Percentiles rank a stretch among this genome's conserved stretches.
These are phyloP conservation scores for Dryobotodes eremita DNA, from an alignment of 2,888 invertebrate genomes.

Conservation along the genomic window DNA sequence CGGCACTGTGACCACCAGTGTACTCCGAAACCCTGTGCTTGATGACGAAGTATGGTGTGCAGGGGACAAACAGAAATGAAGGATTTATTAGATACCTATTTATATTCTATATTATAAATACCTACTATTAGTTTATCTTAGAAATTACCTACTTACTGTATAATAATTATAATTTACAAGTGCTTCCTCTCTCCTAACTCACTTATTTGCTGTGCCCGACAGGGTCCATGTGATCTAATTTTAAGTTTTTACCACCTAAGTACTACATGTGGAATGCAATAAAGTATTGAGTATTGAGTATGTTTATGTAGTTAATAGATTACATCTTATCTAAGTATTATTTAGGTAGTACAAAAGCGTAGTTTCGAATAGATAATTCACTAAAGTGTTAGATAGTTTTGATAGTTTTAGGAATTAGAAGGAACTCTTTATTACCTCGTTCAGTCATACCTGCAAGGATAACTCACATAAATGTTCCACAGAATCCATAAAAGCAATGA, in stretches of 20 bases:
- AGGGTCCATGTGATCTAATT: too few species aligned
- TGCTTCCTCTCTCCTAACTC: too few species aligned
- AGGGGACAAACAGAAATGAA: too few species aligned
- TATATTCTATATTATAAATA: too few species aligned
- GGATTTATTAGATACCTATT: too few species aligned
- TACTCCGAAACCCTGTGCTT: neutral
- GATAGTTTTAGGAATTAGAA: neutral
- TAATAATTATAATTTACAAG: too few species aligned
- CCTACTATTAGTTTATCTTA: too few species aligned
- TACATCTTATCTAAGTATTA: neutral
- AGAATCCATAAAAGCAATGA: constrained; percentile 43
- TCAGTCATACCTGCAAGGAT: constrained; percentile 13
- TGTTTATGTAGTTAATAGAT: neutral
- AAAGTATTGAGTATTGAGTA: too few species aligned
- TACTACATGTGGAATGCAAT: too few species aligned
- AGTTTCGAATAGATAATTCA: neutral
- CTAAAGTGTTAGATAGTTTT: neutral
- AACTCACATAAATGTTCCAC: constrained; percentile 27
- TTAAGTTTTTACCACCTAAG: too few species aligned
- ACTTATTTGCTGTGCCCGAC: too few species aligned
- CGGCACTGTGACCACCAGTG: neutral
- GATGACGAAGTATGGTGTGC: neutral
- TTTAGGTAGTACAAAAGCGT: neutral
- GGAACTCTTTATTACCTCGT: neutral
- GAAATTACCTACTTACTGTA: too few species aligned